Conservation (phyloP, 2,113 vertebrate species). For the Galbula dea region DNA sequence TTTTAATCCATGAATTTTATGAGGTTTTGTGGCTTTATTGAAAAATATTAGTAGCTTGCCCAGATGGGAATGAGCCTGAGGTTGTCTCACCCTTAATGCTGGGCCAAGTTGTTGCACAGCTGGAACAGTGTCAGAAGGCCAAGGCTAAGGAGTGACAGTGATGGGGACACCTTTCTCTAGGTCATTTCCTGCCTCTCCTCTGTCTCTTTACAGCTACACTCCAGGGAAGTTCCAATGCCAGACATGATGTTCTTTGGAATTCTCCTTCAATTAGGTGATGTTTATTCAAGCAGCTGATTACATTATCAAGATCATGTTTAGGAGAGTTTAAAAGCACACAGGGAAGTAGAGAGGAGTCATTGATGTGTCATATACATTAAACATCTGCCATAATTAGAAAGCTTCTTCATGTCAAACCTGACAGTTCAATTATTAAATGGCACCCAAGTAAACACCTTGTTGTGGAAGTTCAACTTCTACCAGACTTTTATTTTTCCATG, state of each 20-base stretch:
- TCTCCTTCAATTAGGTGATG: slow-evolving; percentile 1
- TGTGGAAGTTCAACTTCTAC: too few relatives aligned
- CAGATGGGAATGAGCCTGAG: neutral
- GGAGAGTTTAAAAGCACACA: neutral
- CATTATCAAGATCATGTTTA: slow-evolving; percentile 15
- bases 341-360: neutral
- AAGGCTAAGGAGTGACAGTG: neutral
- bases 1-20: neutral
- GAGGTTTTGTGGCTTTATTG: neutral
- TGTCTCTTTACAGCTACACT: neutral
- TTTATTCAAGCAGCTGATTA: slow-evolving; percentile 8
- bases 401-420: too few relatives aligned
- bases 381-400: too few relatives aligned
- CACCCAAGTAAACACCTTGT: too few relatives aligned
- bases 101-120: slow-evolving; percentile 21
- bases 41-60: neutral
- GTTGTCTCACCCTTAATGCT: slow-evolving; percentile 1
- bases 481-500: too few relatives aligned
- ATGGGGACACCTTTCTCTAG: neutral
- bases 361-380: too few relatives aligned
- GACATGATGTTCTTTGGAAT: neutral
- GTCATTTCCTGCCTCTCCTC: neutral
- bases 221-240: neutral
- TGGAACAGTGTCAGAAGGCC: slow-evolving; percentile 39
- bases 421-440: too few relatives aligned